Percentiles rank a stretch among this genome's conserved stretches.
These are phyloP conservation scores for Zaprionus vittiger DNA, from an alignment of 1,140 invertebrate species.

Conservation along the genomic window DNA sequence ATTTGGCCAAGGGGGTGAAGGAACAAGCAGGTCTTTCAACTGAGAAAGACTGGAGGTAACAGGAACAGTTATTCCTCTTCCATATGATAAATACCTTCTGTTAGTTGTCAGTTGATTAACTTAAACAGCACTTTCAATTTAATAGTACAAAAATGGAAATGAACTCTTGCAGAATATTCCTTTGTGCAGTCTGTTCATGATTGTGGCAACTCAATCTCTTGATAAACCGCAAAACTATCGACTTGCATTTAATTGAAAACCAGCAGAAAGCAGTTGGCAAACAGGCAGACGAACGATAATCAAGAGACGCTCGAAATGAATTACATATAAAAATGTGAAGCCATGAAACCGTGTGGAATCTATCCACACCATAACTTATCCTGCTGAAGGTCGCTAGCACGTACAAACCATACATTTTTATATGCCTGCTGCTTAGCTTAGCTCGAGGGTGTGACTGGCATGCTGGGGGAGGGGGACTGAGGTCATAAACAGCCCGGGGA, in stretches of 20 bases:
- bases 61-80: background rate
- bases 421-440: conserved; percentile 35
- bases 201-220: conserved; percentile 41
- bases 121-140: background rate
- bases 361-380: conserved; percentile 1
- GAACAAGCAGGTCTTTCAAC: background rate
- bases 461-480: no score
- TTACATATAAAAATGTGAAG: background rate
- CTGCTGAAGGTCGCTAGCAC: conserved; percentile 35
- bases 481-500: conserved; percentile 51
- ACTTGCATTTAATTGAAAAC: conserved; percentile 26
- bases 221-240: conserved; percentile 21
- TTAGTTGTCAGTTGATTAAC: conserved; percentile 1
- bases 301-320: background rate
- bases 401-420: conserved; percentile 70
- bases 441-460: background rate
- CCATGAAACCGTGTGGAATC: background rate
- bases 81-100: background rate
- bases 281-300: conserved; percentile 8
- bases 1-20: conserved; percentile 10
- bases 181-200: conserved; percentile 62
- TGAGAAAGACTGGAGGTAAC: background rate
- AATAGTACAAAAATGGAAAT: background rate
- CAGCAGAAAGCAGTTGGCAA: conserved; percentile 1
- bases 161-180: conserved; percentile 18